Percentiles rank a stretch among this genome's conserved stretches.
Evolutionary conservation across 2,113 vertebrate species (phyloP).

Genomic region (Casuarius casuarius): DNA sequence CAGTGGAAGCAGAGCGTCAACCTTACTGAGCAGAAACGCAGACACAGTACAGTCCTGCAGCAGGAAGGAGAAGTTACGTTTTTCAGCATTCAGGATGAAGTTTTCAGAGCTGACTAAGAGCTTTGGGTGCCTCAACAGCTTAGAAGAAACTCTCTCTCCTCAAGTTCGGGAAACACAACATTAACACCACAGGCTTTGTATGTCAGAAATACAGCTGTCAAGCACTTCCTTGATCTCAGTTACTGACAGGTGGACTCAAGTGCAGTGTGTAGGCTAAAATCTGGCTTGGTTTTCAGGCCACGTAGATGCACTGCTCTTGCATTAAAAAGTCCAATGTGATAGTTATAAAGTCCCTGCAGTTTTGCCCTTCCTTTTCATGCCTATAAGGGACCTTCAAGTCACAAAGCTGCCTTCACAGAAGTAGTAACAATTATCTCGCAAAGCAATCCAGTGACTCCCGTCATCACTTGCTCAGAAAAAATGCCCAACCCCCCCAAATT

Average conservation of each 20-base stretch:
- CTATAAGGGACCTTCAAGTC: not conserved
- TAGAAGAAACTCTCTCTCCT: not conserved
- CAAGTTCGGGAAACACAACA: not conserved
- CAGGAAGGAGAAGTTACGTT: not conserved
- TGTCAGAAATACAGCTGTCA: not conserved
- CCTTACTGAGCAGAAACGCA: not conserved
- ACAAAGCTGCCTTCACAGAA: not conserved
- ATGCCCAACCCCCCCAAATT: not conserved
- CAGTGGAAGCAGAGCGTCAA: not conserved
- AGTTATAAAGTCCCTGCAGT: not conserved
- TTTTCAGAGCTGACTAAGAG: not conserved
- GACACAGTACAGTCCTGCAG: not conserved
- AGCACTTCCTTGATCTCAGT: not conserved
- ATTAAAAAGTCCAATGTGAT: not conserved
- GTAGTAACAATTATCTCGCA: not conserved
- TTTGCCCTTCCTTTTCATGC: not conserved
- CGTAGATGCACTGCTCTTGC: not conserved
- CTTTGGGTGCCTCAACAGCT: not conserved
- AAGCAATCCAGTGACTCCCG: not conserved
- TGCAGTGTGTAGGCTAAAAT: not conserved
- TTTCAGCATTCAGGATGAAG: not conserved
- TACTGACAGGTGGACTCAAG: not conserved
- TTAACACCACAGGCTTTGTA: rapidly evolving
- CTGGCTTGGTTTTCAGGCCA: not conserved
- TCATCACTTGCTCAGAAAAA: not conserved